Evolutionary conservation across 1,140 invertebrate genomes (phyloP).

Genomic region (Brachionus calyciflorus): DNA sequence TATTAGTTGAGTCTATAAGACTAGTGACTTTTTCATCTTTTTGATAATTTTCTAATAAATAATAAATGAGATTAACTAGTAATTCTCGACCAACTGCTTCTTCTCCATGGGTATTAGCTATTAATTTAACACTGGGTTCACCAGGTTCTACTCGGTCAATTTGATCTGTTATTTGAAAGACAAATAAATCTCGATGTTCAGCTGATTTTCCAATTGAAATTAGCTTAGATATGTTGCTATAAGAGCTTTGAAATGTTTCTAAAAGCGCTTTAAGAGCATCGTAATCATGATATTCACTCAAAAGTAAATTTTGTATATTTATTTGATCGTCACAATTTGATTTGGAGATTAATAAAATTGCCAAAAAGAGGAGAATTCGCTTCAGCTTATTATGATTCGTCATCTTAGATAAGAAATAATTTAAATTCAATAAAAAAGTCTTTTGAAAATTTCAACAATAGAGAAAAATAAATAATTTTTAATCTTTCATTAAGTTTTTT

Average conservation of each 20-base stretch:
- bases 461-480: no score
- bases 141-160: slow-evolving; percentile 69
- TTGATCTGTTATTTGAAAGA: slow-evolving; percentile 62
- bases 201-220: slow-evolving; percentile 83
- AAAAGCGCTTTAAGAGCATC: background rate
- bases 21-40: background rate
- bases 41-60: background rate
- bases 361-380: no score
- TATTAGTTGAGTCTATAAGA: slow-evolving; percentile 67
- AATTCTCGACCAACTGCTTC: slow-evolving; percentile 81
- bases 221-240: slow-evolving; percentile 76
- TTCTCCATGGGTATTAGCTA: slow-evolving; percentile 87
- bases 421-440: no score
- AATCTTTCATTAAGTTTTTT: no score
- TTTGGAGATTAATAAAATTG: no score
- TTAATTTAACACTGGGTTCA: slow-evolving; percentile 77
- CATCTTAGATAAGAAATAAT: no score
- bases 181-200: slow-evolving; percentile 56
- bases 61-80: slow-evolving; percentile 73
- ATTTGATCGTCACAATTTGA: no score
- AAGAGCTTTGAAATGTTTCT: slow-evolving; percentile 56
- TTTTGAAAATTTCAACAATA: no score
- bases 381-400: no score
- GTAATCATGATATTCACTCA: slow-evolving; percentile 30
- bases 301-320: background rate